A percentile compares a stretch with the other conserved stretches of the same genome.
phyloP scores from a whole-genome alignment of 2,888 invertebrate genomes.

The Trachelus iudaicus region DNA sequence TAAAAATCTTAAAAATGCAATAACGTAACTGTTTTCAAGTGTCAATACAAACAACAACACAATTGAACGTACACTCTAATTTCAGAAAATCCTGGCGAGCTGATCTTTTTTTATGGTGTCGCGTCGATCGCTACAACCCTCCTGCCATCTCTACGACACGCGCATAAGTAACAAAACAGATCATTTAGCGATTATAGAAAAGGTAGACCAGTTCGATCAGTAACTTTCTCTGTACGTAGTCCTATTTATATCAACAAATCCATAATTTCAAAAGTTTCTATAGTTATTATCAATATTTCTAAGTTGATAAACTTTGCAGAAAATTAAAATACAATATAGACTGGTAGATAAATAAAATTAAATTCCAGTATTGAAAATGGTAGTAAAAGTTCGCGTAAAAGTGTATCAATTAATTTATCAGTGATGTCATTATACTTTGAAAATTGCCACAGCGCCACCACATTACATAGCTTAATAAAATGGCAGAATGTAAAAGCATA shows the following conservation, averaged over 20 bases:
- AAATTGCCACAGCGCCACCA: neutral
- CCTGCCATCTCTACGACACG: neutral
- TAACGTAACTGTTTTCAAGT: neutral
- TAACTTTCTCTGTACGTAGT: neutral
- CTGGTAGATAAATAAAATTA: neutral
- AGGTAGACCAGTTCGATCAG: neutral
- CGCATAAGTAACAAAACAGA: neutral
- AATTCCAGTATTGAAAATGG: neutral
- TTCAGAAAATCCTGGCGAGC: neutral
- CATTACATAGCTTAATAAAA: neutral
- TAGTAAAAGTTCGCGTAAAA: neutral
- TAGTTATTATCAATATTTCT: neutral
- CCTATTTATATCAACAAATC: neutral
- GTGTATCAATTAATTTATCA: neutral
- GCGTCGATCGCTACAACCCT: neutral
- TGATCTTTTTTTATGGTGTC: neutral
- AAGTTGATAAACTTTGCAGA: neutral
- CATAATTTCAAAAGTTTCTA: neutral
- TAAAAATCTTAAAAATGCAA: neutral
- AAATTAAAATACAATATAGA: neutral
- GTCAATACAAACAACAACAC: neutral
- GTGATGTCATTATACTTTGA: neutral
- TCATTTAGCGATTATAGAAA: neutral
- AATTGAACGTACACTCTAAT: neutral
- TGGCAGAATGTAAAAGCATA: neutral